These are phyloP conservation scores for Mya arenaria DNA, from an alignment of 1,140 invertebrate genomes.

Conservation along the genomic window DNA sequence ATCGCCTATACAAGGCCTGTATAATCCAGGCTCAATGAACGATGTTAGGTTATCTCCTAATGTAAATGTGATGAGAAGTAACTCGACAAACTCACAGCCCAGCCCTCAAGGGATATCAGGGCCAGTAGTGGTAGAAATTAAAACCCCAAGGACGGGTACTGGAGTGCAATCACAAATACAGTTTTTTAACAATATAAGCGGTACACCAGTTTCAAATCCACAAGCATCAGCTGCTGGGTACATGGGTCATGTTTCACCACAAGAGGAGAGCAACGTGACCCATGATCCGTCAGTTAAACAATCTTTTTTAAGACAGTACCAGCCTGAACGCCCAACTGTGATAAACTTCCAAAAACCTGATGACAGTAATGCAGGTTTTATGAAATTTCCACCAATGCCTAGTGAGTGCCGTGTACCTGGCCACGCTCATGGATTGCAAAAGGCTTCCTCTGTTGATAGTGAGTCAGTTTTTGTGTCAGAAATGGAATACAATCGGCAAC, in stretches of 20 bases:
- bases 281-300: background rate
- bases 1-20: background rate
- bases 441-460: conserved; percentile 30
- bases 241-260: conserved; percentile 5
- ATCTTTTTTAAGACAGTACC: conserved; percentile 30
- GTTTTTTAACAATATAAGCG: conserved; percentile 45
- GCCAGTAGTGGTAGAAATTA: conserved; percentile 42
- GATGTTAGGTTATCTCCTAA: conserved; percentile 21
- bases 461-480: conserved; percentile 41
- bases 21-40: conserved; percentile 15
- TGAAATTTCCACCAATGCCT: conserved; percentile 49
- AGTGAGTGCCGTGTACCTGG: conserved; percentile 53
- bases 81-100: conserved; percentile 20
- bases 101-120: conserved; percentile 17
- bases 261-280: background rate
- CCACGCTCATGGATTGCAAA: conserved; percentile 32
- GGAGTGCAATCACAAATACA: conserved; percentile 54
- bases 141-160: background rate
- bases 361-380: conserved; percentile 38
- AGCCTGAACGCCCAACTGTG: conserved; percentile 44
- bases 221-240: conserved; percentile 10
- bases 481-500: conserved; percentile 15
- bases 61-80: background rate
- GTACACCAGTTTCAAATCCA: conserved; percentile 35
- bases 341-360: conserved; percentile 46